Evolutionary conservation across 2,888 invertebrate genomes (phyloP), one percentile per base, ranked within the genome.

Genomic region (Drosophila yooni): DNA sequence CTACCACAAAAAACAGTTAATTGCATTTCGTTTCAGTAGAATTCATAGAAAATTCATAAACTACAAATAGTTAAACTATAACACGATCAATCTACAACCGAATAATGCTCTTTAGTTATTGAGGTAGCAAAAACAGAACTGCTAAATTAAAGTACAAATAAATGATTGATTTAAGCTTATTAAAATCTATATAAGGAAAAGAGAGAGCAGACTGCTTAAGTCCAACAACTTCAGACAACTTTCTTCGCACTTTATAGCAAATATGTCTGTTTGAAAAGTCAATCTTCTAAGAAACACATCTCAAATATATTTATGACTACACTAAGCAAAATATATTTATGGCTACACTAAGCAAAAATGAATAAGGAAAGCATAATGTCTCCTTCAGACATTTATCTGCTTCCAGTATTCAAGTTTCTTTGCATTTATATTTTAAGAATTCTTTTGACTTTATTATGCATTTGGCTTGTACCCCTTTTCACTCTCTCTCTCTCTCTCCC

Each of bases 391-490:
- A 64, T 61, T 70, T 70, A 69, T 70, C 46, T 67, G 38, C 18
- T 2, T 43, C 13, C 11, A 53, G 13, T 27, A 34, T 54, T 57
- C 18, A 43, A 50, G 25, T 53, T 61, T 52, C 40, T 63, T 54
- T 63, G 56, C 56, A 62, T 79, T 52, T 62, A 61, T 59, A 61
- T 59, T 74, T 67, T 51, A 21, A 29, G 46, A 34, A 57, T 56
- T 53, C 59, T 51, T 53, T 63, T n/a, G 62, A 40, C 51, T 64
- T 58, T 69, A 52, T 78, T 67, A 66, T 51, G 66, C 58, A 63
- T 48, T 69, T 68, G 38, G 18, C 40, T 27, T 59, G 31, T 27
- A 76, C 33, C 63, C 60, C 51, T 54, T 70, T 36, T 21, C 10
- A 13, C 29, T n/a, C 40, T 43, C 51, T 6, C 8, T 33, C 25